Evolutionary conservation across 2,797 vertebrate species (phyloP).

Genomic region (Simalia tracyae): DNA sequence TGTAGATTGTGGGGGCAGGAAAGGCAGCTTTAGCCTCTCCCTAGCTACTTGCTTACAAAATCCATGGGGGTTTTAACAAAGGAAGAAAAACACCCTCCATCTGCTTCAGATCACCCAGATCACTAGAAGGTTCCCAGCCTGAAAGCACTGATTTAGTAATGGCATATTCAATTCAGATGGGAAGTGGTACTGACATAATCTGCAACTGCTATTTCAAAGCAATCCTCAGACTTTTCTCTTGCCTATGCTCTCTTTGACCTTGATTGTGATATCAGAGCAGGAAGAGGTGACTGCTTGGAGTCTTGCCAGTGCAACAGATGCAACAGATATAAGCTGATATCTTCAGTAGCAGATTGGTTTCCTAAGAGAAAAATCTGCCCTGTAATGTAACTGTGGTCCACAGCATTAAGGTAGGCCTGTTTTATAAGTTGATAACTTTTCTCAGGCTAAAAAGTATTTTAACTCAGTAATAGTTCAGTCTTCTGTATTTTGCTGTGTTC

Average conservation of each 20-base stretch:
- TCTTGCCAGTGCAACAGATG: not conserved
- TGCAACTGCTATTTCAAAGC: not conserved
- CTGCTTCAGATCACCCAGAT: not conserved
- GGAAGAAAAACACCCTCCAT: not conserved
- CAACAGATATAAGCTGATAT: not conserved
- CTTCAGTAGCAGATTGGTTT: not conserved
- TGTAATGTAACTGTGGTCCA: not conserved
- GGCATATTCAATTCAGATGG: not conserved
- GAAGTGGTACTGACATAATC: not conserved
- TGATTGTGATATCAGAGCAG: not conserved
- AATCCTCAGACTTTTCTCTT: not conserved
- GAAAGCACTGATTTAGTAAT: slow-evolving; percentile 11
- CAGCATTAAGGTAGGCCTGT: not conserved
- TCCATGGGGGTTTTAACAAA: too few species aligned
- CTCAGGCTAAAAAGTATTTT: not conserved
- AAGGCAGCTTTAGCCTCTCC: not conserved
- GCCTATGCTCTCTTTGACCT: slow-evolving; percentile 18
- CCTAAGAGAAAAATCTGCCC: slow-evolving; percentile 12
- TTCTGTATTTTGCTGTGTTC: not conserved
- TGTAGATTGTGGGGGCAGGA: not conserved
- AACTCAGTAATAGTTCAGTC: not conserved
- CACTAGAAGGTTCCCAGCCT: not conserved
- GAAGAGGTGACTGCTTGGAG: slow-evolving; percentile 1
- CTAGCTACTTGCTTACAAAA: not conserved
- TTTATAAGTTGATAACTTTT: not conserved